A percentile compares a stretch with the other conserved stretches of the same genome.
phyloP scores from a whole-genome alignment of 2,113 vertebrate genomes.

The Mormoops blainvillei region DNA sequence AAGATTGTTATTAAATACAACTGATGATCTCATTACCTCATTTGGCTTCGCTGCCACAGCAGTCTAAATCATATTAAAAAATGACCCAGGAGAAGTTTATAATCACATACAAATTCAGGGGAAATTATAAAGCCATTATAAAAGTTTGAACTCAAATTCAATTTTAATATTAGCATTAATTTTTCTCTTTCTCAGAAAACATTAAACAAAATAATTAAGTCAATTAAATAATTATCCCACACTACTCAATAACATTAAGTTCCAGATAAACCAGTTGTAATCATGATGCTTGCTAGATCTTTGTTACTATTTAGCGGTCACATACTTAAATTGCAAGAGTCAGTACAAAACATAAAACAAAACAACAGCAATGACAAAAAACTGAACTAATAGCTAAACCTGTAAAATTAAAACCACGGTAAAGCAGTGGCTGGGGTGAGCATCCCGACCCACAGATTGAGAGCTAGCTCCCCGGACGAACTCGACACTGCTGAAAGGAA shows the following conservation, averaged over 20 bases:
- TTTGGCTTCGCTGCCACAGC: neutral
- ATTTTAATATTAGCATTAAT: neutral
- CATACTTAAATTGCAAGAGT: neutral
- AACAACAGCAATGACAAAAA: neutral
- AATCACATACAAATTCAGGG: neutral
- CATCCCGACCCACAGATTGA: neutral
- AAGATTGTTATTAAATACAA: slow-evolving; percentile 21
- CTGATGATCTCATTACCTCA: neutral
- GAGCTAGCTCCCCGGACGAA: neutral
- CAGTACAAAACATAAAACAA: neutral
- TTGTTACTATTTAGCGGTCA: neutral
- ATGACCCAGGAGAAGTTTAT: neutral
- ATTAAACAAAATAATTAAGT: slow-evolving; percentile 21
- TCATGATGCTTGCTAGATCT: neutral
- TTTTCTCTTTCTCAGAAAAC: neutral
- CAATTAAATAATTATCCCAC: neutral
- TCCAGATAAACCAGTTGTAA: neutral
- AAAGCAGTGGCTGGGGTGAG: neutral
- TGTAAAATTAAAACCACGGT: neutral
- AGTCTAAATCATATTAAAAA: neutral
- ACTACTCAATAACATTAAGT: neutral
- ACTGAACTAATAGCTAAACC: neutral
- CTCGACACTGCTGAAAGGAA: neutral
- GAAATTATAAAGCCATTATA: slow-evolving; percentile 22
- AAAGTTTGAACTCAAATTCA: neutral